Evolutionary conservation across 2,113 vertebrate genomes (phyloP).

Genomic region (Galemys pyrenaicus): DNA sequence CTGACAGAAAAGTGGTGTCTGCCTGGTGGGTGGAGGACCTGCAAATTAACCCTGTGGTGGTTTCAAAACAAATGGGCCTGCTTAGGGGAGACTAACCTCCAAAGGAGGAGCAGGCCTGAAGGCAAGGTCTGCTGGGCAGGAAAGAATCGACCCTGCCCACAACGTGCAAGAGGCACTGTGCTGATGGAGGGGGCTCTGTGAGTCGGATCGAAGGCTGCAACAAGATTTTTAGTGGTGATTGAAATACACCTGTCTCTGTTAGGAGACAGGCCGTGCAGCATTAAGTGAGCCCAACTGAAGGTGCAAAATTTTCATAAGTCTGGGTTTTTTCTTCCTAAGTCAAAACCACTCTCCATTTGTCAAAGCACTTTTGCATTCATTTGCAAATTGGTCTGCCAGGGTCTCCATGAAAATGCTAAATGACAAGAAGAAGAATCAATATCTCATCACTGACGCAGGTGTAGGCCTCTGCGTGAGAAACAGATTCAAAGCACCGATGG

Average conservation of each 20-base stretch:
- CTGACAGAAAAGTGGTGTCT: background rate
- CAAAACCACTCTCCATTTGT: conserved; percentile 45
- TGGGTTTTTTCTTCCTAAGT: conserved; percentile 48
- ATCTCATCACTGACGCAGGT: background rate
- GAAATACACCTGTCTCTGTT: conserved; percentile 44
- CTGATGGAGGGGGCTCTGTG: background rate
- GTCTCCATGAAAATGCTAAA: conserved; percentile 58
- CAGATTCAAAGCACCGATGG: background rate
- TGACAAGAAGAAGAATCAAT: conserved; percentile 53
- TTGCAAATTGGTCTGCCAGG: conserved; percentile 63
- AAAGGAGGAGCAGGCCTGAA: background rate
- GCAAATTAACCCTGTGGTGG: conserved; percentile 10
- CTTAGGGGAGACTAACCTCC: background rate
- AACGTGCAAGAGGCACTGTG: background rate
- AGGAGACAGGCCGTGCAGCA: background rate
- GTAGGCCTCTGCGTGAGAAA: background rate
- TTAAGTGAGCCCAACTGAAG: background rate
- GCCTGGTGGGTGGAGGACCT: background rate
- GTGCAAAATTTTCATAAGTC: background rate
- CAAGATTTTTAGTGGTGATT: background rate
- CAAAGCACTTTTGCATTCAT: conserved; percentile 59
- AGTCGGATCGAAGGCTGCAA: background rate
- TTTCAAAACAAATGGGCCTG: background rate
- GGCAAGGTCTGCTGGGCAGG: background rate
- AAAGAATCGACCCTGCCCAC: background rate